phyloP scores from a whole-genome alignment of 2,113 vertebrate species.

The Brachyhypopomus occidentalis region DNA sequence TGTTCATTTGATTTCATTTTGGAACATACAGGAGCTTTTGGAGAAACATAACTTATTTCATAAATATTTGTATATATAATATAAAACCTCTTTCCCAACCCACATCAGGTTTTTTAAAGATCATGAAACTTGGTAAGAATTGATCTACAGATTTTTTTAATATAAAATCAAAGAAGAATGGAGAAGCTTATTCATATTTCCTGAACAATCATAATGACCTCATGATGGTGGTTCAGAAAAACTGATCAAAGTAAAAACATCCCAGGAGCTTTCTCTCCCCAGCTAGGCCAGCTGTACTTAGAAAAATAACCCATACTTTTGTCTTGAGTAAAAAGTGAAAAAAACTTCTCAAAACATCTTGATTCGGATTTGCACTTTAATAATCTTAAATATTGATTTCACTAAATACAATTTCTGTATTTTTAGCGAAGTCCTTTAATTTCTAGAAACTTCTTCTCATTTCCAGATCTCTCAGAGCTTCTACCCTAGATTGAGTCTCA shows the following conservation, averaged over 20 bases:
- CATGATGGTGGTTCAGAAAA: background rate
- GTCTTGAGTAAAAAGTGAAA: background rate
- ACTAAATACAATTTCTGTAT: background rate
- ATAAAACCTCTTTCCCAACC: background rate
- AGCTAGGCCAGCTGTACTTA: background rate
- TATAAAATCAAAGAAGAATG: background rate
- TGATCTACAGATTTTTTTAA: background rate
- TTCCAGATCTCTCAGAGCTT: background rate
- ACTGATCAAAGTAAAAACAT: background rate
- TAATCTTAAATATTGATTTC: background rate
- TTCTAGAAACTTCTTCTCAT: conserved; percentile 7
- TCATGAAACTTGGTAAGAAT: background rate
- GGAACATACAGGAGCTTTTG: background rate
- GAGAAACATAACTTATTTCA: background rate
- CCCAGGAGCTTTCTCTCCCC: background rate
- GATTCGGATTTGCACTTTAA: conserved; percentile 7
- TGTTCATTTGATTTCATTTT: background rate
- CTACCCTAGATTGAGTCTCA: background rate
- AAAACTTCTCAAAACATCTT: conserved; percentile 9
- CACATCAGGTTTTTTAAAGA: conserved; percentile 16
- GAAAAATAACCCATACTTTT: background rate
- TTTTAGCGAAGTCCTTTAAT: background rate
- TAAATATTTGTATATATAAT: background rate
- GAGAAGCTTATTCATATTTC: background rate
- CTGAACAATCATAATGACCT: too few species aligned